These are phyloP conservation scores for Pseudachorutes palmiensis DNA, from an alignment of 1,140 invertebrate genomes.

Conservation along the genomic window DNA sequence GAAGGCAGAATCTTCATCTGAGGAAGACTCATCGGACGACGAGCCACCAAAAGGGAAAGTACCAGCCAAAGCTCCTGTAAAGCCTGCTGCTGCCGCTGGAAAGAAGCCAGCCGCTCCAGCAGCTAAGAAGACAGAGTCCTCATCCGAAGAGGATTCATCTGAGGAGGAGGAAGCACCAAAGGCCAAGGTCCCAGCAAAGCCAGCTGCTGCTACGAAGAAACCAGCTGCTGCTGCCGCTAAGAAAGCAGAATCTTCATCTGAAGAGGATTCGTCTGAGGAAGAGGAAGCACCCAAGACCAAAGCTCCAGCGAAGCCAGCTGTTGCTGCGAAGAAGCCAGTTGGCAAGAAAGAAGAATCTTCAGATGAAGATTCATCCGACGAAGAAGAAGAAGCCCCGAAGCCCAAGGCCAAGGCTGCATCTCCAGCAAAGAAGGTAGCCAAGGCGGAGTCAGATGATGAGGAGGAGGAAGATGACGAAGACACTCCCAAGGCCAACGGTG, in stretches of 20 bases:
- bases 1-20: conserved; percentile 21
- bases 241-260: conserved; percentile 17
- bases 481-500: conserved; percentile 7
- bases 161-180: conserved; percentile 10
- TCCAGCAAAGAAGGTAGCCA: conserved; percentile 8
- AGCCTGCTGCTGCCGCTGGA: background rate
- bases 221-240: conserved; percentile 6
- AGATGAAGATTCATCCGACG: conserved; percentile 4
- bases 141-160: conserved; percentile 9
- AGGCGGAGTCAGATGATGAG: conserved; percentile 12
- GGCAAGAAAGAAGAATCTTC: conserved; percentile 18
- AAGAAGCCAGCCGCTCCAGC: background rate
- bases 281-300: background rate
- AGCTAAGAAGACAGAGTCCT: conserved; percentile 18
- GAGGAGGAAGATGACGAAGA: conserved; percentile 18
- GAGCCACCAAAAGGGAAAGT: background rate
- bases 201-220: background rate
- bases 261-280: conserved; percentile 7
- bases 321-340: background rate
- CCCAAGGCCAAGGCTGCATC: conserved; percentile 3
- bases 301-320: background rate
- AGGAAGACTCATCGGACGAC: conserved; percentile 16
- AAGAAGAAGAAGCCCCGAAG: conserved; percentile 7
- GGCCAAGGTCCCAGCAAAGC: background rate
- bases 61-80: background rate